Conservation (phyloP, 2,888 invertebrate genomes). For the Euplagia quadripunctaria region DNA sequence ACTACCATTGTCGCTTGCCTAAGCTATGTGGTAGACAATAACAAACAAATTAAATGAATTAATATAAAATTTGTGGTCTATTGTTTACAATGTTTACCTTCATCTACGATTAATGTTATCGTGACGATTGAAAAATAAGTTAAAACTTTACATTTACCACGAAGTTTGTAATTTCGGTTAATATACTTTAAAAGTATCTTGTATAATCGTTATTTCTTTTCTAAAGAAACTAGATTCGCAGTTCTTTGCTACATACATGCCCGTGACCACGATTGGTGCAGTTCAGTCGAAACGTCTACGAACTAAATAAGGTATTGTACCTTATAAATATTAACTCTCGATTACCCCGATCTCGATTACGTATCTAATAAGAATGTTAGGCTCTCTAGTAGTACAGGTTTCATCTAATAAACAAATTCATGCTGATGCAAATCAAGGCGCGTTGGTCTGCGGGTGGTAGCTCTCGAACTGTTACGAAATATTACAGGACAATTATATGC, state of each 20-base stretch:
- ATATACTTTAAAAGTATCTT: too few species aligned
- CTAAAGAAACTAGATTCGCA: too few species aligned
- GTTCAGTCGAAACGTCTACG: too few species aligned
- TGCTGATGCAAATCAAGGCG: conserved; percentile 51
- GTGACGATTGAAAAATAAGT: too few species aligned
- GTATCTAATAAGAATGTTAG: conserved; percentile 14
- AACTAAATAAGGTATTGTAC: too few species aligned
- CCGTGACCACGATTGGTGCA: too few species aligned
- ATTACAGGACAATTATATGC: conserved; percentile 66
- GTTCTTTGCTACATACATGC: too few species aligned
- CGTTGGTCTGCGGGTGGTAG: conserved; percentile 60
- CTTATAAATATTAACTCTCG: too few species aligned
- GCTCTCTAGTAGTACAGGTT: neutral
- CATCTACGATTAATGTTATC: neutral
- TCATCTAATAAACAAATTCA: conserved; percentile 37
- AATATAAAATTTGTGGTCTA: conserved; percentile 39
- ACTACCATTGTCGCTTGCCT: conserved; percentile 66
- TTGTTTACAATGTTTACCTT: neutral
- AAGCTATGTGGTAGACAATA: conserved; percentile 63
- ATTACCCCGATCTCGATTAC: too few species aligned
- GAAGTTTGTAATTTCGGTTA: too few species aligned
- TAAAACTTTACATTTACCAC: too few species aligned
- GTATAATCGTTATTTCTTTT: too few species aligned
- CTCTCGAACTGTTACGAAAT: conserved; percentile 65
- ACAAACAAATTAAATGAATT: conserved; percentile 44